These are phyloP conservation scores for Colletes collaris DNA, from an alignment of 2,888 invertebrate genomes.

Conservation along the genomic window DNA sequence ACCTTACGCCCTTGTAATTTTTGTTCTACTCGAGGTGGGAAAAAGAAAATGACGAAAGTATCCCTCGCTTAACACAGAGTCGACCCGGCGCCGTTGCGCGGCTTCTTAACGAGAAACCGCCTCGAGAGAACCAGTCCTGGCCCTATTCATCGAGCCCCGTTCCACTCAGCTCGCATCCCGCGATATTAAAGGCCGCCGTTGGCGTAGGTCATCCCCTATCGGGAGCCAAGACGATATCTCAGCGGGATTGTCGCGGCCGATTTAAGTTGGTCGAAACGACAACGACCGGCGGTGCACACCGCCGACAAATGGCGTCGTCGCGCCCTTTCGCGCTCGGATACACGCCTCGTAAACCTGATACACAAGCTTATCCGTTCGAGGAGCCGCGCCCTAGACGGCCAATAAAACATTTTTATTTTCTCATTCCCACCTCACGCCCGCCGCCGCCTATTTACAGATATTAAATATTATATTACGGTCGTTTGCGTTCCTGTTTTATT, in stretches of 20 bases:
- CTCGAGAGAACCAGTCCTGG: conserved; percentile 14
- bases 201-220: conserved; percentile 35
- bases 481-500: too few relatives aligned
- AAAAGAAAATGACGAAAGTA: conserved; percentile 26
- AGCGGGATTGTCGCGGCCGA: conserved; percentile 15
- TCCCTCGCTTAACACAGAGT: conserved; percentile 46
- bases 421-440: too few relatives aligned
- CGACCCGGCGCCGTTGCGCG: conserved; percentile 38
- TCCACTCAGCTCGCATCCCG: conserved; percentile 29
- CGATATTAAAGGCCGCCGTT: conserved; percentile 39
- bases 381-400: not conserved
- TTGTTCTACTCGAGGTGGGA: conserved; percentile 23
- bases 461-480: too few relatives aligned
- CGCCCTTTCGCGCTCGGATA: conserved; percentile 14
- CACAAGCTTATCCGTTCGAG: conserved; percentile 12
- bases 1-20: conserved; percentile 20
- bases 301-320: not conserved
- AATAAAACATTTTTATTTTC: conserved; percentile 16
- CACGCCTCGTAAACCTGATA: conserved; percentile 37
- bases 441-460: too few relatives aligned
- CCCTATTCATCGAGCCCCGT: conserved; percentile 56
- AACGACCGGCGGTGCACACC: too few relatives aligned
- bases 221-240: conserved; percentile 22
- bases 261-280: conserved; percentile 7
- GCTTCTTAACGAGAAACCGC: conserved; percentile 63